phyloP scores from a whole-genome alignment of 2,113 vertebrate genomes.

The Thamnophis sirtalis region DNA sequence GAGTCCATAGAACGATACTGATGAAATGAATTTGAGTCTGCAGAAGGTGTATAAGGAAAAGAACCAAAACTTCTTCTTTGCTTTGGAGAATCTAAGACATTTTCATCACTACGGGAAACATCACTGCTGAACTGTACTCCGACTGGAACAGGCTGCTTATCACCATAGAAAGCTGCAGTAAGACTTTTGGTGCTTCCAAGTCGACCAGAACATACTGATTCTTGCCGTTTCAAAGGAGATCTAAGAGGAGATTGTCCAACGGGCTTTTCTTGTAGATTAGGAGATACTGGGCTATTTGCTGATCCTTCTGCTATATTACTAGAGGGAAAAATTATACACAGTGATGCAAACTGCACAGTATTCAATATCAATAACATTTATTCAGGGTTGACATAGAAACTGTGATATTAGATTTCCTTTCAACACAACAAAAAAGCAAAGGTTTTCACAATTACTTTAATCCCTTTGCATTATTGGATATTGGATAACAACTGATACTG shows the following conservation, averaged over 20 bases:
- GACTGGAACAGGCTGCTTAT: conserved; percentile 81
- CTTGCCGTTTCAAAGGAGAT: conserved; percentile 88
- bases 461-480: neutral
- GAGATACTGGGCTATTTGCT: conserved; percentile 78
- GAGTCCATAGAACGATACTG: conserved; percentile 96
- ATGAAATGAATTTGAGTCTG: conserved; percentile 93
- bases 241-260: conserved; percentile 85
- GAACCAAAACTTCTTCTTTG: conserved; percentile 94
- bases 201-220: conserved; percentile 86
- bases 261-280: conserved; percentile 77
- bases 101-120: conserved; percentile 92
- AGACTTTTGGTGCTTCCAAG: conserved; percentile 96
- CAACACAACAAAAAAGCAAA: neutral
- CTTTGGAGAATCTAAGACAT: conserved; percentile 90
- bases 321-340: neutral
- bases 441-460: neutral
- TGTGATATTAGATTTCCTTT: neutral
- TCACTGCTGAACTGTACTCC: conserved; percentile 94
- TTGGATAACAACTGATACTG: neutral
- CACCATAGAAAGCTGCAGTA: conserved; percentile 86
- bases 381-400: neutral
- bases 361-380: neutral
- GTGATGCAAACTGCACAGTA: neutral
- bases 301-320: conserved; percentile 75
- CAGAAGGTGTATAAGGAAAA: conserved; percentile 93